Percentiles rank a stretch among this genome's conserved stretches.
Conservation (phyloP, 2,888 invertebrate species). For the Macaria notata region DNA sequence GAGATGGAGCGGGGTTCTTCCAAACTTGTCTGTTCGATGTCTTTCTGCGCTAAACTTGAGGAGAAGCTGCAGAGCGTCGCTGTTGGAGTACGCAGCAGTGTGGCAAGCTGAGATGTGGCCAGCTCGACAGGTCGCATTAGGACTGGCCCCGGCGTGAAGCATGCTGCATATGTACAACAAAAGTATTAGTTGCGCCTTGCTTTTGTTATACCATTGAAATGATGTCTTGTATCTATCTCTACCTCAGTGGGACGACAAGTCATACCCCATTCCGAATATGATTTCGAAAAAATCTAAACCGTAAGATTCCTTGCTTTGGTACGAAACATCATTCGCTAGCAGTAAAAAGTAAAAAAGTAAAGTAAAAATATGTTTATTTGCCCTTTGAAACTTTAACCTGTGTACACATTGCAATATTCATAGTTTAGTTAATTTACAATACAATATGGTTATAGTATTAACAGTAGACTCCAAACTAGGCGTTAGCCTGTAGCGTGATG, state of each 20-base stretch:
- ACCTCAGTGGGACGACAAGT: not conserved
- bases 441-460: no score
- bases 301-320: not conserved
- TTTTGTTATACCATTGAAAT: not conserved
- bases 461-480: no score
- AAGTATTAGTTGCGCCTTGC: not conserved
- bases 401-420: no score
- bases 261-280: not conserved
- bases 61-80: constrained; percentile 50
- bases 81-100: constrained; percentile 51
- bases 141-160: constrained; percentile 39
- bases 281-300: not conserved
- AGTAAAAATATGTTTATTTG: no score
- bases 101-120: constrained; percentile 46
- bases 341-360: not conserved
- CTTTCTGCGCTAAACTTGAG: constrained; percentile 46
- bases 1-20: constrained; percentile 62
- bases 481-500: no score
- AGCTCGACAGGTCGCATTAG: constrained; percentile 40
- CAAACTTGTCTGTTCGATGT: constrained; percentile 48
- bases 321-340: not conserved
- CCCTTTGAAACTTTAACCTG: no score
- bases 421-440: no score
- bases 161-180: constrained; percentile 30
- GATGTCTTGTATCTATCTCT: not conserved